These are phyloP conservation scores for Hestina assimilis DNA, from an alignment of 1,140 invertebrate genomes.

Conservation along the genomic window DNA sequence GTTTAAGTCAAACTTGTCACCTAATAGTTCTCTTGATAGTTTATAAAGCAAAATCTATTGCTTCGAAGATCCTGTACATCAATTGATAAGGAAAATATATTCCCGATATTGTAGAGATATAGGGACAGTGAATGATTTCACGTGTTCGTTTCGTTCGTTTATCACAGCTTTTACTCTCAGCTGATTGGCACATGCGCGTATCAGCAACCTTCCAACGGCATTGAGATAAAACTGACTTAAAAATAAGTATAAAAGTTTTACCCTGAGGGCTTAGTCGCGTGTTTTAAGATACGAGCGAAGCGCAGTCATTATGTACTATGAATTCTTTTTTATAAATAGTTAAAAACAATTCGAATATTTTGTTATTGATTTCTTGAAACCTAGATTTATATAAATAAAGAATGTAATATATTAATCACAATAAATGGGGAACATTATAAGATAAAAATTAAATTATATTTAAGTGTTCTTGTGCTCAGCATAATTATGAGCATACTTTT, in stretches of 20 bases:
- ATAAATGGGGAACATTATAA: too few species aligned
- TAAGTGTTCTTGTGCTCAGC: too few species aligned
- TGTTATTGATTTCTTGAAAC: too few species aligned
- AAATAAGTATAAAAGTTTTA: conserved; percentile 14
- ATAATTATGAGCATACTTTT: too few species aligned
- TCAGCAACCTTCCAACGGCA: conserved; percentile 16
- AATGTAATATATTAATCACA: too few species aligned
- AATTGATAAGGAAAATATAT: neutral
- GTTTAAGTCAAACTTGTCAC: neutral
- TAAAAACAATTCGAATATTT: neutral
- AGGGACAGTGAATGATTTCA: conserved; percentile 17
- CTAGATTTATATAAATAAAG: too few species aligned
- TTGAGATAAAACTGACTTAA: conserved; percentile 20
- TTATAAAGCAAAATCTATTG: neutral
- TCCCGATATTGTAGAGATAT: conserved; percentile 11
- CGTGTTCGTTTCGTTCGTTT: conserved; percentile 10
- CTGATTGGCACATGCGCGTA: conserved; percentile 23
- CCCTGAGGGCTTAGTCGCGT: neutral
- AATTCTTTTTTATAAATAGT: neutral
- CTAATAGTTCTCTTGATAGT: neutral
- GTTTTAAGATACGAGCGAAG: conserved; percentile 1
- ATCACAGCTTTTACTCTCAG: conserved; percentile 18
- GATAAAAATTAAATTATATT: too few species aligned
- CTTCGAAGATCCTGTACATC: neutral
- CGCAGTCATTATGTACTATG: conserved; percentile 5